Evolutionary conservation across 2,888 invertebrate genomes (phyloP).

Genomic region (Abscondita cerata): DNA sequence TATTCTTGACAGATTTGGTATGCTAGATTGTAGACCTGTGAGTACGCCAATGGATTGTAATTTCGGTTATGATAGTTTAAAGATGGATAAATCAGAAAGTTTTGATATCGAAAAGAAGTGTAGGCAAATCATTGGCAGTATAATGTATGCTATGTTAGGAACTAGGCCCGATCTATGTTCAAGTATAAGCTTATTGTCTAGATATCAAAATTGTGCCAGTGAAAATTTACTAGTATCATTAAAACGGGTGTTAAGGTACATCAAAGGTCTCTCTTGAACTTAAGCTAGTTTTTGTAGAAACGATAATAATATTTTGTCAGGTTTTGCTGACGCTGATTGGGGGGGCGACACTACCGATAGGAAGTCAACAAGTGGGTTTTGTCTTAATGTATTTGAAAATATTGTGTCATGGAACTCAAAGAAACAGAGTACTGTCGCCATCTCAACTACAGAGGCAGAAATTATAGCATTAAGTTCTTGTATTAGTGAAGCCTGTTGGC

Average conservation of each 20-base stretch:
- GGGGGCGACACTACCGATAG: slow-evolving; percentile 3
- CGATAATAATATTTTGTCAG: neutral
- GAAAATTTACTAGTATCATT: too few relatives aligned
- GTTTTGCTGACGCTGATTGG: neutral
- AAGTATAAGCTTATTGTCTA: neutral
- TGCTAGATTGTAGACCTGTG: slow-evolving; percentile 1
- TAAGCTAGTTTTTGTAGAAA: neutral
- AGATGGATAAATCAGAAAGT: neutral
- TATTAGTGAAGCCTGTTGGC: neutral
- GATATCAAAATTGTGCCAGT: slow-evolving; percentile 8
- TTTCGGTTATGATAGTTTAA: slow-evolving; percentile 1
- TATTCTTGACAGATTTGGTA: neutral
- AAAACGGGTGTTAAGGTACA: too few relatives aligned
- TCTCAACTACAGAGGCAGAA: neutral
- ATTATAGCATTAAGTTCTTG: neutral
- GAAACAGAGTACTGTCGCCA: slow-evolving; percentile 2
- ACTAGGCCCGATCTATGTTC: slow-evolving; percentile 1
- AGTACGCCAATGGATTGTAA: neutral
- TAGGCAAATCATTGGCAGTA: neutral
- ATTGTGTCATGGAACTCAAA: neutral
- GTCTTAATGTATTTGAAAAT: neutral
- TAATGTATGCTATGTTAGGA: slow-evolving; percentile 5
- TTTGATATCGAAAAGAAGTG: slow-evolving; percentile 1
- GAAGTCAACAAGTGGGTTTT: too few relatives aligned
- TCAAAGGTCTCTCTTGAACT: too few relatives aligned